A percentile compares a stretch with the other conserved stretches of the same genome.
Conservation (phyloP, 1,140 invertebrate genomes). For the Ostrea denselamellosa region DNA sequence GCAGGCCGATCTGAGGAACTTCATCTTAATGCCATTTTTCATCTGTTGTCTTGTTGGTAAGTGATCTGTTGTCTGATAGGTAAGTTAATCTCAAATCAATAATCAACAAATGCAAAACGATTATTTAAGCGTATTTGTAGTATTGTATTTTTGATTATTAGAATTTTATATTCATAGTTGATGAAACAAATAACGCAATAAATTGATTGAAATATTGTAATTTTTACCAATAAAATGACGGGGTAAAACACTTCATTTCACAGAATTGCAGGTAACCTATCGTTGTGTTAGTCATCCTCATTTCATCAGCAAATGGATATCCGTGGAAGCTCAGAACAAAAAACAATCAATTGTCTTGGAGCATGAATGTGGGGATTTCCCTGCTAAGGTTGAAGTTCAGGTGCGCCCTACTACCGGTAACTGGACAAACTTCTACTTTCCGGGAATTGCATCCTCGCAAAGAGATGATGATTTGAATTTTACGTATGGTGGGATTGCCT, state of each 20-base stretch:
- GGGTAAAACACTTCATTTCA: neutral
- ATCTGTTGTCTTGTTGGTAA: neutral
- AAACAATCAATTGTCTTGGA: neutral
- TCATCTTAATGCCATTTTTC: neutral
- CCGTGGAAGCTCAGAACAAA: neutral
- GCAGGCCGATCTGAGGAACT: neutral
- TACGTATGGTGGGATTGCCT: constrained; percentile 50
- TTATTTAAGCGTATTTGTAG: too few relatives aligned
- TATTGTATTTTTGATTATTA: too few relatives aligned
- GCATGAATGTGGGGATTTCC: constrained; percentile 43
- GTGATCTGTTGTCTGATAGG: too few relatives aligned
- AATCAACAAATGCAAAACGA: too few relatives aligned
- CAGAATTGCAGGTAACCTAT: neutral
- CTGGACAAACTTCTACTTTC: constrained; percentile 43
- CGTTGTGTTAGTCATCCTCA: neutral
- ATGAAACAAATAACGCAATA: too few relatives aligned
- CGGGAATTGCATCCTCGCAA: constrained; percentile 51
- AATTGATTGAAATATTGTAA: too few relatives aligned
- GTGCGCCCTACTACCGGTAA: constrained; percentile 27
- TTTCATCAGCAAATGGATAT: neutral
- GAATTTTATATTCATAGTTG: too few relatives aligned
- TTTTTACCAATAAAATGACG: too few relatives aligned
- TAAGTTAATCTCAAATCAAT: too few relatives aligned
- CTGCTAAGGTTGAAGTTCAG: constrained; percentile 49
- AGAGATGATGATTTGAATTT: constrained; percentile 47